Conservation (phyloP, 1,140 invertebrate species). For the Panagrolaimus sp. region DNA sequence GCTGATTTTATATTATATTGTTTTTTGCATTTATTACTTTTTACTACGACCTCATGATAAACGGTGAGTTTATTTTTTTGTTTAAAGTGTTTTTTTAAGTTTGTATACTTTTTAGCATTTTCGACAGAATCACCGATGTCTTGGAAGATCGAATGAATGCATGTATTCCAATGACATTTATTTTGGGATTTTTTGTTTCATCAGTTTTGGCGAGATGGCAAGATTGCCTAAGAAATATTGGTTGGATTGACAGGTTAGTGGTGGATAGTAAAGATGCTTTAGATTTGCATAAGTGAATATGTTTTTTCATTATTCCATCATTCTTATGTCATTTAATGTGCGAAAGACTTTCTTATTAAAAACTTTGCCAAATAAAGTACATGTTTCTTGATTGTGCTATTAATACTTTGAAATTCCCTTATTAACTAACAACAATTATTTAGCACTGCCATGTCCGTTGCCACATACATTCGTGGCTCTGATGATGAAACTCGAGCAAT, state of each 20-base stretch:
- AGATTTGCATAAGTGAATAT: no score
- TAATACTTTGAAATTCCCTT: no score
- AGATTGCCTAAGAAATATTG: constrained; percentile 29
- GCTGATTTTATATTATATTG: constrained; percentile 34
- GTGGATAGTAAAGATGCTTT: no score
- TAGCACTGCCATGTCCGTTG: constrained; percentile 19
- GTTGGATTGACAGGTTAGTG: constrained; percentile 24
- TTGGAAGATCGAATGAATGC: constrained; percentile 49
- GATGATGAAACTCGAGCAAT: neutral
- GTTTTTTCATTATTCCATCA: no score
- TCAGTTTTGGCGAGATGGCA: constrained; percentile 17
- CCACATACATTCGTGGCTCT: neutral
- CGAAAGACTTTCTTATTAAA: no score
- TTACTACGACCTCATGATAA: constrained; percentile 25
- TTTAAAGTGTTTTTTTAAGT: constrained; percentile 32
- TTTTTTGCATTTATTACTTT: constrained; percentile 31
- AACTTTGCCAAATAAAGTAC: no score
- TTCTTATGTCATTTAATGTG: no score
- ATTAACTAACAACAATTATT: no score
- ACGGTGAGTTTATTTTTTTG: constrained; percentile 38
- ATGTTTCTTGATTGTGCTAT: no score
- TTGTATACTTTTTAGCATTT: constrained; percentile 48
- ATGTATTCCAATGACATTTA: constrained; percentile 14
- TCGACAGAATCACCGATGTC: constrained; percentile 49
- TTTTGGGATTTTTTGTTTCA: constrained; percentile 14